A percentile compares a stretch with the other conserved stretches of the same genome.
These are phyloP conservation scores for Epistrophe eligans DNA, from an alignment of 2,888 invertebrate genomes.

Conservation along the genomic window DNA sequence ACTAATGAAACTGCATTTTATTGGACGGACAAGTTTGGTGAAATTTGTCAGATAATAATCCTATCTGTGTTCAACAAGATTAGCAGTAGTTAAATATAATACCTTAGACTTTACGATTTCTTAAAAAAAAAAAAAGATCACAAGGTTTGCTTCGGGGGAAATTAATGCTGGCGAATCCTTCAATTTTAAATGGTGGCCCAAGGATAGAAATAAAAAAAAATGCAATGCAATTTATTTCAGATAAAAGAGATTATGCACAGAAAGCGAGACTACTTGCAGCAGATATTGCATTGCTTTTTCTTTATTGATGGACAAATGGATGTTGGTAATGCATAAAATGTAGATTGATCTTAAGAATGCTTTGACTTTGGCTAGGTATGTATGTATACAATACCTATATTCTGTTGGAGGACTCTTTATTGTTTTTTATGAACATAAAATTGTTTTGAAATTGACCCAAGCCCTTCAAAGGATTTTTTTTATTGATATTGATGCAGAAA, in stretches of 20 bases:
- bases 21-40: conserved; percentile 29
- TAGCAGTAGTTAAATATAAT: background rate
- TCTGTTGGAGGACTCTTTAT: background rate
- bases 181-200: conserved; percentile 5
- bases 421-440: background rate
- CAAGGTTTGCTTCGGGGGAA: conserved; percentile 12
- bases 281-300: conserved; percentile 15
- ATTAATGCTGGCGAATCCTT: background rate
- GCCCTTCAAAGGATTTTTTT: background rate
- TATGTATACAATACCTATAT: no score
- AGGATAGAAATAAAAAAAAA: conserved; percentile 1
- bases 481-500: background rate
- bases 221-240: conserved; percentile 37
- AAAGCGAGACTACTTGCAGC: no score
- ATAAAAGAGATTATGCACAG: conserved; percentile 41
- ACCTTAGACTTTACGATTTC: background rate
- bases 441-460: background rate
- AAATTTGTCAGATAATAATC: conserved; percentile 12
- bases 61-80: conserved; percentile 23
- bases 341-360: background rate
- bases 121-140: conserved; percentile 46
- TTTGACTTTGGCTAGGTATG: background rate
- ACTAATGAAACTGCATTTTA: conserved; percentile 29
- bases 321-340: background rate
- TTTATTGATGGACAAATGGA: conserved; percentile 11